A percentile compares a stretch with the other conserved stretches of the same genome.
Evolutionary conservation across 2,888 invertebrate species (phyloP).

Genomic region (Nomada flava): DNA sequence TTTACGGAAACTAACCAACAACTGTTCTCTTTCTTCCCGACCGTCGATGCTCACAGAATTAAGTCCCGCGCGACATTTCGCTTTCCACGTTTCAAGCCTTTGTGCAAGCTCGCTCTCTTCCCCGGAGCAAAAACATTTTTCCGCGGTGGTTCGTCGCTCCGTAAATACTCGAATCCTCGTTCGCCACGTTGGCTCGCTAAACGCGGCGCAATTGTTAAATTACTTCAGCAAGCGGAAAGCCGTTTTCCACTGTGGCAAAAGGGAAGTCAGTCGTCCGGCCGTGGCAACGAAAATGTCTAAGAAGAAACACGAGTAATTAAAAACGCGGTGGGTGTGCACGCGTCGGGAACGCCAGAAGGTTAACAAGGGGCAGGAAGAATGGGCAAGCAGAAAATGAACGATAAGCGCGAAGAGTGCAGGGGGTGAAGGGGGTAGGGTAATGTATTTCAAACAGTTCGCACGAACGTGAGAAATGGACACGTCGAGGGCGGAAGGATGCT

Average conservation of each 20-base stretch:
- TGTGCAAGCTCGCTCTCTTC: neutral
- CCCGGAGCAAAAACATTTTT: constrained; percentile 15
- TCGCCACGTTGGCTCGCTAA: constrained; percentile 11
- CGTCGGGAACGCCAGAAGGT: neutral
- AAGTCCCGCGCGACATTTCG: neutral
- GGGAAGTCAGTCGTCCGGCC: neutral
- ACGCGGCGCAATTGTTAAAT: constrained; percentile 26
- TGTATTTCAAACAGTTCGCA: too few species aligned
- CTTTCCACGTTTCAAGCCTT: constrained; percentile 1
- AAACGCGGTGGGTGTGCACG: neutral
- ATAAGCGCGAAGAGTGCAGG: too few species aligned
- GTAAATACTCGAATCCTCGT: constrained; percentile 10
- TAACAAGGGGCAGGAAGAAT: neutral
- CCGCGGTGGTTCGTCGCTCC: neutral
- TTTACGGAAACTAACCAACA: neutral
- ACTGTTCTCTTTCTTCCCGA: neutral
- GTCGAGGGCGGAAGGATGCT: neutral
- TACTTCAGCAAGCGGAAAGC: constrained; percentile 12
- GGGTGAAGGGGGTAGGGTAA: too few species aligned
- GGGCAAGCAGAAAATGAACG: neutral
- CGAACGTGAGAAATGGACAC: neutral
- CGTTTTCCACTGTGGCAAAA: constrained; percentile 10
- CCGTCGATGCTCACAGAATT: neutral
- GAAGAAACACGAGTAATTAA: constrained; percentile 32
- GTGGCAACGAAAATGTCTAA: neutral